phyloP scores from a whole-genome alignment of 2,113 vertebrate species.

The Meles meles region DNA sequence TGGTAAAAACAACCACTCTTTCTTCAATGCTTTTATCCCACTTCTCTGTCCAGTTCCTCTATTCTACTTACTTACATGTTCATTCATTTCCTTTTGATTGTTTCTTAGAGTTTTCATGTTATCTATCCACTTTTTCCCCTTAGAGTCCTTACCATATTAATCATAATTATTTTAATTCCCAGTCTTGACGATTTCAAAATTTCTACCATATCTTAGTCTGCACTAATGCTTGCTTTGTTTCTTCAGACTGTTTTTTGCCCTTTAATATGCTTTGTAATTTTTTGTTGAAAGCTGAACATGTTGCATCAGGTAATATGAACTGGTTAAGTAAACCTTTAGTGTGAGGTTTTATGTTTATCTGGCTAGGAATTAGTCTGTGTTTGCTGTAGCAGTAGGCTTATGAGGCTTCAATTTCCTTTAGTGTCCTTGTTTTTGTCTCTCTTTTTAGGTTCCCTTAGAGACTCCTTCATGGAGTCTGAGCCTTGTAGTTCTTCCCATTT shows the following conservation, averaged over 20 bases:
- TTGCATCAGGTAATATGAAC: background rate
- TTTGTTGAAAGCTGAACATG: background rate
- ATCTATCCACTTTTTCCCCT: background rate
- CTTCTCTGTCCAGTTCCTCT: background rate
- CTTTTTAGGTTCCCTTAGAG: background rate
- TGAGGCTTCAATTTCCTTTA: background rate
- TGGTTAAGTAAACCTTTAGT: background rate
- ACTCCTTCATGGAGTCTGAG: background rate
- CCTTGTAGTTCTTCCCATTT: background rate
- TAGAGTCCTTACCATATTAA: background rate
- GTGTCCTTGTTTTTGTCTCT: background rate
- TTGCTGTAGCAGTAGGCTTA: background rate
- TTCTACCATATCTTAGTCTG: background rate
- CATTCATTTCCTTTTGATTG: background rate
- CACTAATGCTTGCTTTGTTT: background rate
- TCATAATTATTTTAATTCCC: background rate
- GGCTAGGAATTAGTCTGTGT: background rate
- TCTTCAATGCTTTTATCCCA: background rate
- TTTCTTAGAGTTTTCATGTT: background rate
- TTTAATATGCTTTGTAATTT: background rate
- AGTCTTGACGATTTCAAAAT: background rate
- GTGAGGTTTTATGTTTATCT: background rate
- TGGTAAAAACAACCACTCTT: background rate
- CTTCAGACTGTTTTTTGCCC: background rate
- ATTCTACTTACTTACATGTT: background rate